These are phyloP conservation scores for Coregonus suidteri DNA, from an alignment of 2,797 vertebrate species.

Conservation along the genomic window DNA sequence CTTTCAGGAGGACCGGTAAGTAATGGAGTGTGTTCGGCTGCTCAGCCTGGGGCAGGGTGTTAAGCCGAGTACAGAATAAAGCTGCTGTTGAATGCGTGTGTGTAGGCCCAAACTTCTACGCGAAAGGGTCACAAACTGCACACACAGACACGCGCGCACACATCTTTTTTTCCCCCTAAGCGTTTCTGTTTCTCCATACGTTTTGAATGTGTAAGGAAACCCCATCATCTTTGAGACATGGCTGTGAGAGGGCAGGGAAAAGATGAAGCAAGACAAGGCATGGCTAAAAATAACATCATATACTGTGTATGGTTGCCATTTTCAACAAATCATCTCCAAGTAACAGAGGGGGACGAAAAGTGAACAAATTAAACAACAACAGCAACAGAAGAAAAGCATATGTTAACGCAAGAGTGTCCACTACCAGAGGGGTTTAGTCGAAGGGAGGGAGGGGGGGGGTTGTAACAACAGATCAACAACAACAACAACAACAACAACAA, in stretches of 20 bases:
- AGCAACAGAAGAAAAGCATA: not conserved
- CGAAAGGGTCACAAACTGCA: constrained; percentile 45
- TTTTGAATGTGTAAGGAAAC: not conserved
- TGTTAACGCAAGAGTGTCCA: not conserved
- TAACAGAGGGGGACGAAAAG: not conserved
- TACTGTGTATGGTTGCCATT: not conserved
- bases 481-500: not conserved
- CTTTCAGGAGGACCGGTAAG: constrained; percentile 68
- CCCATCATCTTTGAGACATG: not conserved
- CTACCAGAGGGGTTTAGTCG: no score
- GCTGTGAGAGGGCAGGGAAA: not conserved
- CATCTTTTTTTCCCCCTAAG: not conserved
- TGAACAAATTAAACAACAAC: not conserved
- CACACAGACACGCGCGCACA: constrained; percentile 9
- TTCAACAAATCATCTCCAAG: constrained; percentile 17
- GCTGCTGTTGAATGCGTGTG: constrained; percentile 44
- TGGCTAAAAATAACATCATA: constrained; percentile 21
- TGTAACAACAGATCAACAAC: not conserved
- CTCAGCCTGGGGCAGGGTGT: constrained; percentile 74
- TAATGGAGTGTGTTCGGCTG: constrained; percentile 69
- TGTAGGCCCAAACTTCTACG: not conserved
- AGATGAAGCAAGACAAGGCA: not conserved
- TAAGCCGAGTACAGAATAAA: constrained; percentile 68
- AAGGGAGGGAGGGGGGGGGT: not conserved
- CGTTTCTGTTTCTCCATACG: not conserved